Percentiles rank a stretch among this genome's conserved stretches.
Conservation (phyloP, 2,797 vertebrate species). For the Sebastes iracundus region DNA sequence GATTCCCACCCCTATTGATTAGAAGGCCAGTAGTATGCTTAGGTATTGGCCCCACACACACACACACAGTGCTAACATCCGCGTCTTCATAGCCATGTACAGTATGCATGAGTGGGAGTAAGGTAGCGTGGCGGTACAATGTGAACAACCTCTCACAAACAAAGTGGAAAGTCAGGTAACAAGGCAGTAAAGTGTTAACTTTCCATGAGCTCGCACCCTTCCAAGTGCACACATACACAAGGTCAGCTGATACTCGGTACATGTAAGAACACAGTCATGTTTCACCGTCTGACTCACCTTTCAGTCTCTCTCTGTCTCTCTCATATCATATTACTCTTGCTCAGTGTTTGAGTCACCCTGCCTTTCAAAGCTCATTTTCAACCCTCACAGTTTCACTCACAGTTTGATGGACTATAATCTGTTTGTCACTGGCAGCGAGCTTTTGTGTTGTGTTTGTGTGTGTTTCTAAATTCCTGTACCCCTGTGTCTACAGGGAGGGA, state of each 20-base stretch:
- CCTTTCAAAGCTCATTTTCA: conserved; percentile 29
- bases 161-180: conserved; percentile 17
- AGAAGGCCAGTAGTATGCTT: background rate
- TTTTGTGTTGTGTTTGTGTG: background rate
- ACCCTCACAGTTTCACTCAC: conserved; percentile 36
- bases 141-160: conserved; percentile 6
- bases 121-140: background rate
- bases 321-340: conserved; percentile 36
- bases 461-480: background rate
- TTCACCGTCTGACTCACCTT: conserved; percentile 50
- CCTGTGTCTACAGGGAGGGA: conserved; percentile 5
- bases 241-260: conserved; percentile 48
- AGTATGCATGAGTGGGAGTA: background rate
- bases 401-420: conserved; percentile 12
- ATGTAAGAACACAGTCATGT: conserved; percentile 38
- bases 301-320: conserved; percentile 9
- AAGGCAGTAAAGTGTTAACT: conserved; percentile 28
- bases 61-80: background rate
- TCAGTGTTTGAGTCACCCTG: conserved; percentile 34
- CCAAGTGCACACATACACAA: conserved; percentile 10
- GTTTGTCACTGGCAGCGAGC: background rate
- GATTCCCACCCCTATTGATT: background rate
- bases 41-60: background rate
- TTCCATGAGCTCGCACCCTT: conserved; percentile 6
- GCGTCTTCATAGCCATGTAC: background rate